These are phyloP conservation scores for Meloidogyne hapla DNA, from an alignment of 1,140 invertebrate species.

Conservation along the genomic window DNA sequence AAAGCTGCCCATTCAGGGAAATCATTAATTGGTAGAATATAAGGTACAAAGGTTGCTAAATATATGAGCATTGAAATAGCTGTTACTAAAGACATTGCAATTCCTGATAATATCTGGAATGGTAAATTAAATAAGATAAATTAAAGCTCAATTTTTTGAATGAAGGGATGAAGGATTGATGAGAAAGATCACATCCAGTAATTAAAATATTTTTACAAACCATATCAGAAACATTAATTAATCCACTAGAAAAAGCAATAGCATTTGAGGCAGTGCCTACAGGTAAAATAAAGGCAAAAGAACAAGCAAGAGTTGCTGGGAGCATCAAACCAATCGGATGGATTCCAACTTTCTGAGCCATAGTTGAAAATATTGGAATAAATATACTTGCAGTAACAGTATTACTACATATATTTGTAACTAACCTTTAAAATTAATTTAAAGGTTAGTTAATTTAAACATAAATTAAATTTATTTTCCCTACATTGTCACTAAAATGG, in stretches of 20 bases:
- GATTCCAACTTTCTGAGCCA: slow-evolving; percentile 29
- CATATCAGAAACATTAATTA: slow-evolving; percentile 65
- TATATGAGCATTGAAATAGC: slow-evolving; percentile 32
- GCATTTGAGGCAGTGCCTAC: slow-evolving; percentile 82
- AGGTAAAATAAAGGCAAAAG: slow-evolving; percentile 82
- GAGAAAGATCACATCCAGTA: no score
- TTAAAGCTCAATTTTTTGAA: no score
- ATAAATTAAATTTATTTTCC: slow-evolving; percentile 15
- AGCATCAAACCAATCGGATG: slow-evolving; percentile 51
- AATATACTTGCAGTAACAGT: slow-evolving; percentile 58
- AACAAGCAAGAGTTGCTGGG: slow-evolving; percentile 70
- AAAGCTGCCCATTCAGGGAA: slow-evolving; percentile 43
- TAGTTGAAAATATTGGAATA: slow-evolving; percentile 47
- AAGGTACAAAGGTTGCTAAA: slow-evolving; percentile 43
- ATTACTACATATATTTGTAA: slow-evolving; percentile 51
- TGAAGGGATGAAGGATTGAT: not conserved
- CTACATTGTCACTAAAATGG: slow-evolving; percentile 39
- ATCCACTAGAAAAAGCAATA: slow-evolving; percentile 74
- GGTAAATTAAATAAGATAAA: not conserved
- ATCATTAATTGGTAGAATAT: slow-evolving; percentile 42
- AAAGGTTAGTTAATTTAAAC: no score
- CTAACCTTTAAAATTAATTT: slow-evolving; percentile 23
- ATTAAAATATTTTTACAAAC: slow-evolving; percentile 24
- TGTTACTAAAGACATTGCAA: slow-evolving; percentile 7
- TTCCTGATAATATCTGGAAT: slow-evolving; percentile 18